Evolutionary conservation across 2,797 vertebrate species (phyloP), one percentile per base, ranked within the genome.

Genomic region (Pygocentrus nattereri): DNA sequence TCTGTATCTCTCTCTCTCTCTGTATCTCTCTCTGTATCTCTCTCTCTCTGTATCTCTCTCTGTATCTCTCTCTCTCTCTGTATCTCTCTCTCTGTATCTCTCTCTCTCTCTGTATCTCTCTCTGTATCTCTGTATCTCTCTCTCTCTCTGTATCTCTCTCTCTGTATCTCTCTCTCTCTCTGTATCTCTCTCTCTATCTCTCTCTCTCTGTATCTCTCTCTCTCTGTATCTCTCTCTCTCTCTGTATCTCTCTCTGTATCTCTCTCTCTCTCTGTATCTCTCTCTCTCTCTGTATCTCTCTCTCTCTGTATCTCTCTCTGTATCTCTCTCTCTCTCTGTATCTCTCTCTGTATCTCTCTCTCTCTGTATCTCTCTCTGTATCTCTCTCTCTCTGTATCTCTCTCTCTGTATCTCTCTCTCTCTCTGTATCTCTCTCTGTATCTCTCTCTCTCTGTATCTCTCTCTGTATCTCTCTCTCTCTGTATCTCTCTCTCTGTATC

Each of bases 391-490:
- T 71, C n/a, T n/a, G n/a, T n/a, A n/a, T n/a, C n/a, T 56, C 25
- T 73, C 62, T 70, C 62, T 87, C 68, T 88, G 77, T 82, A 41
- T 90, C n/a, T n/a, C n/a, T 72, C 1, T 64, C 25, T 76, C 12
- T 81, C 27, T 87, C 7, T 56, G 25, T 74, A 64, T 71, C 61
- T 87, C 64, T 88, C 77, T 82, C 41, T 90, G 2, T 73, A 1
- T 59, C 30, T 77, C 15, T 81, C 27, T 87, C 7, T 56, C 25
- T 74, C 64, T 71, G 61, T 87, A 64, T 88, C 77, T 82, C 41
- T 90, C 30, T 77, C 15, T 81, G 27, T 87, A 7, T 56, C 25
- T 74, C 64, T 71, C 61, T 87, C 64, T 88, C 77, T 82, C 41
- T 90, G 2, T n/a, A 52, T 31, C n/a, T 61, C n/a, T 41, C 54